phyloP scores from a whole-genome alignment of 2,888 invertebrate species.

The Crossocerus cetratus region DNA sequence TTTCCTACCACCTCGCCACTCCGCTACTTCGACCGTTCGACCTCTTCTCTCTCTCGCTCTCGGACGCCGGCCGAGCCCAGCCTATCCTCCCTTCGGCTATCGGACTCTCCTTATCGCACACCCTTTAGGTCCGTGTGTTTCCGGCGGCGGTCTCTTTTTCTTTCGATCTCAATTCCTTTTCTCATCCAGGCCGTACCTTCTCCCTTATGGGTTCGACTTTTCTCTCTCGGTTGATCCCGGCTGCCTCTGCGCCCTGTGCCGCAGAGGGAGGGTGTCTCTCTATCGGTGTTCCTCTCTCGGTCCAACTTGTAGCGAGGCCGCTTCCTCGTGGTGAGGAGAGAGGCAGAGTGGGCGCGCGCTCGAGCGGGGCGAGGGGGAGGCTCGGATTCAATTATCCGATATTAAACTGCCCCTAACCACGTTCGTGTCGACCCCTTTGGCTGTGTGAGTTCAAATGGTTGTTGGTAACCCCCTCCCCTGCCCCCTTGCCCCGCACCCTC shows the following conservation, averaged over 20 bases:
- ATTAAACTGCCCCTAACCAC: slow-evolving; percentile 76
- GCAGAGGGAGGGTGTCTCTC: slow-evolving; percentile 5
- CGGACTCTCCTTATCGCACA: slow-evolving; percentile 17
- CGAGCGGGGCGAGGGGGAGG: slow-evolving; percentile 57
- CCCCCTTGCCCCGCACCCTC: neutral
- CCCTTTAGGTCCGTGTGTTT: neutral
- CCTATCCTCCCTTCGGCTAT: slow-evolving; percentile 6
- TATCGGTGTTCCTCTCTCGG: slow-evolving; percentile 8
- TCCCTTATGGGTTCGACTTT: neutral
- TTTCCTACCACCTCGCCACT: slow-evolving; percentile 54
- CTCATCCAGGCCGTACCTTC: slow-evolving; percentile 1
- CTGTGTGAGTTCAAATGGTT: slow-evolving; percentile 71
- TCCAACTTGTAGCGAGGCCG: slow-evolving; percentile 11
- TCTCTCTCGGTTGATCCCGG: neutral
- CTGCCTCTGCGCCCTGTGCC: neutral
- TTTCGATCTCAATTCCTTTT: slow-evolving; percentile 10
- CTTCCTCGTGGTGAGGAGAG: slow-evolving; percentile 47
- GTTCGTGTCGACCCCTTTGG: slow-evolving; percentile 63
- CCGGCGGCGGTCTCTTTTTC: slow-evolving; percentile 24
- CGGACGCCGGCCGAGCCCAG: neutral
- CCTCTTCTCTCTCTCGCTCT: slow-evolving; percentile 19
- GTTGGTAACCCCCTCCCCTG: slow-evolving; percentile 55
- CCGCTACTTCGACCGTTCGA: slow-evolving; percentile 32
- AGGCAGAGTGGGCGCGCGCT: slow-evolving; percentile 49
- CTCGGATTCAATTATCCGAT: slow-evolving; percentile 77